These are phyloP conservation scores for Polia nebulosa DNA, from an alignment of 2,888 invertebrate genomes.

Conservation along the genomic window DNA sequence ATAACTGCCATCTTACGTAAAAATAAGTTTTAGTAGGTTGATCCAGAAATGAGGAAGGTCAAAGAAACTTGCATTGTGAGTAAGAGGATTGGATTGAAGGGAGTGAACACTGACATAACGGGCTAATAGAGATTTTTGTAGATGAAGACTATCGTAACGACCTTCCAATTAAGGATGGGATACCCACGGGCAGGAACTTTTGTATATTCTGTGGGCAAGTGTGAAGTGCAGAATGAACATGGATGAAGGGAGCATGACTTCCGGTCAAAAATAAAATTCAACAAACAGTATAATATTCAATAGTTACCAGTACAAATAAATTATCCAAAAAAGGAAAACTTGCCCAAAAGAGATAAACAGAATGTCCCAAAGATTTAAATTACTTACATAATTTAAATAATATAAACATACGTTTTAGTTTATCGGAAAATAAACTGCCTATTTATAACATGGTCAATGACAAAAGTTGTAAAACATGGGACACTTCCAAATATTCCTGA, in stretches of 20 bases:
- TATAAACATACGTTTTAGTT: constrained; percentile 32
- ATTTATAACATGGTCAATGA: constrained; percentile 42
- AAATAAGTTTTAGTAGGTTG: neutral
- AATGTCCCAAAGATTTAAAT: constrained; percentile 18
- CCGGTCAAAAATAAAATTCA: neutral
- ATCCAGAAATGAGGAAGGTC: neutral
- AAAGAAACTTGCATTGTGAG: too few relatives aligned
- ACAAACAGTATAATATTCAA: neutral
- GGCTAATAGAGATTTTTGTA: too few relatives aligned
- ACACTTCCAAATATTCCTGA: constrained; percentile 35
- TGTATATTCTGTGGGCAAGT: too few relatives aligned
- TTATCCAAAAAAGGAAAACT: neutral
- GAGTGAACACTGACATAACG: too few relatives aligned
- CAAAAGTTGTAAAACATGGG: constrained; percentile 38
- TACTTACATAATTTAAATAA: constrained; percentile 52
- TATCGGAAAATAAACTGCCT: constrained; percentile 41
- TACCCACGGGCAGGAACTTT: neutral
- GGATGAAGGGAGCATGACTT: neutral
- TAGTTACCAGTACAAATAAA: neutral
- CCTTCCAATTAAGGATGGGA: too few relatives aligned
- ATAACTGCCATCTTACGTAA: neutral
- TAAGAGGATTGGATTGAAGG: neutral
- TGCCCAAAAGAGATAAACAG: constrained; percentile 19
- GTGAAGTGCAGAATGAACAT: too few relatives aligned
- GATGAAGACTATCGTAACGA: too few relatives aligned